These are phyloP conservation scores for Loripinus fragilis DNA, from an alignment of 2,888 invertebrate genomes.

Conservation along the genomic window DNA sequence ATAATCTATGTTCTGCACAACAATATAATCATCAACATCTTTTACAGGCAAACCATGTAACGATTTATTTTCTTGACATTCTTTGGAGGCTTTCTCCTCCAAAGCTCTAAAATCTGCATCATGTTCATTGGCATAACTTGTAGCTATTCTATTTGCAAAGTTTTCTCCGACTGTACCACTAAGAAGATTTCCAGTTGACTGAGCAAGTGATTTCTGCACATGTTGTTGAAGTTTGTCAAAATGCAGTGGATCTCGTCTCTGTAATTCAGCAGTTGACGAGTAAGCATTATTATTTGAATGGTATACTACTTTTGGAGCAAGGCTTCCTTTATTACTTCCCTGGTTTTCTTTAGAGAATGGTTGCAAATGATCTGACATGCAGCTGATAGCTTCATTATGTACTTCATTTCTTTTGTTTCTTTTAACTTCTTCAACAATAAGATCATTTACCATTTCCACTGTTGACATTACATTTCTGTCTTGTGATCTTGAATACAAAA, in stretches of 20 bases:
- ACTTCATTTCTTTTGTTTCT: neutral
- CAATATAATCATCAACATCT: neutral
- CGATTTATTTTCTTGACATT: neutral
- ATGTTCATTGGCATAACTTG: neutral
- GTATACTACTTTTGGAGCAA: neutral
- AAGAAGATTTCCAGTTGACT: neutral
- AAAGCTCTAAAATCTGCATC: neutral
- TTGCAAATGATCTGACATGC: neutral
- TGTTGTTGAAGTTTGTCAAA: conserved; percentile 3
- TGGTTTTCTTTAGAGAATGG: neutral
- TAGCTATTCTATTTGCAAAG: conserved; percentile 11
- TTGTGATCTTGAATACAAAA: neutral
- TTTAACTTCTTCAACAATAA: neutral
- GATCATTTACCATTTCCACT: neutral
- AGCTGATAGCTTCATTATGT: neutral
- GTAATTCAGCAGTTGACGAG: neutral
- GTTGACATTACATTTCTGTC: no score
- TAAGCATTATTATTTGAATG: neutral
- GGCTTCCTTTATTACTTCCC: neutral
- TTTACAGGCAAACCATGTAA: neutral
- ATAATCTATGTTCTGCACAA: conserved; percentile 11
- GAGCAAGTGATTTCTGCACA: neutral
- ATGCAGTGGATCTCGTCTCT: neutral
- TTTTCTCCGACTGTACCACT: neutral
- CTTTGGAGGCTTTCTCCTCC: neutral